Conservation (phyloP, 2,113 vertebrate species). For the Callipepla squamata region DNA sequence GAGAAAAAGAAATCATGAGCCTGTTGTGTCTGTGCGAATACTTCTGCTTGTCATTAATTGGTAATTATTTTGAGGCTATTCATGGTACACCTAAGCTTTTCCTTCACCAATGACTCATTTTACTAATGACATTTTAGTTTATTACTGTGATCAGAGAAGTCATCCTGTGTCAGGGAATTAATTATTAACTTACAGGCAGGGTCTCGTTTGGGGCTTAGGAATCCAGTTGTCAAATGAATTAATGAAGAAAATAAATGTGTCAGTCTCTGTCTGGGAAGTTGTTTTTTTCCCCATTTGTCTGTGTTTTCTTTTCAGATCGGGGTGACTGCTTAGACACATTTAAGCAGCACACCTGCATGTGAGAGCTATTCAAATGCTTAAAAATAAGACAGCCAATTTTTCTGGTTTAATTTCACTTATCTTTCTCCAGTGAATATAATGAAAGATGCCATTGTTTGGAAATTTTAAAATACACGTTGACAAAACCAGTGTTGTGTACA, state of each 20-base stretch:
- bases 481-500: not conserved
- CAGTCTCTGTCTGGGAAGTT: not conserved
- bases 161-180: not conserved
- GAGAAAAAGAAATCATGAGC: not conserved
- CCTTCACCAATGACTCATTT: not conserved
- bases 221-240: not conserved
- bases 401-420: not conserved
- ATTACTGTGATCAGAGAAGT: not conserved
- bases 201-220: not conserved
- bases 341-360: not conserved
- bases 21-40: not conserved
- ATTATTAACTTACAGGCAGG: not conserved
- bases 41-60: not conserved
- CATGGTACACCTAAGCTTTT: not conserved
- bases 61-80: not conserved
- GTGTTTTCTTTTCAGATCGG: accelerated
- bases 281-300: not conserved
- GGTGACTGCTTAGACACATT: not conserved
- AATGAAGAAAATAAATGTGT: not conserved
- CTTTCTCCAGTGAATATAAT: not conserved
- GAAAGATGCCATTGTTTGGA: not conserved
- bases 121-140: not conserved
- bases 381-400: not conserved
- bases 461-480: not conserved
- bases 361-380: not conserved